Evolutionary conservation across 2,113 vertebrate genomes (phyloP).

Genomic region (Ophthalmolycus amberensis): DNA sequence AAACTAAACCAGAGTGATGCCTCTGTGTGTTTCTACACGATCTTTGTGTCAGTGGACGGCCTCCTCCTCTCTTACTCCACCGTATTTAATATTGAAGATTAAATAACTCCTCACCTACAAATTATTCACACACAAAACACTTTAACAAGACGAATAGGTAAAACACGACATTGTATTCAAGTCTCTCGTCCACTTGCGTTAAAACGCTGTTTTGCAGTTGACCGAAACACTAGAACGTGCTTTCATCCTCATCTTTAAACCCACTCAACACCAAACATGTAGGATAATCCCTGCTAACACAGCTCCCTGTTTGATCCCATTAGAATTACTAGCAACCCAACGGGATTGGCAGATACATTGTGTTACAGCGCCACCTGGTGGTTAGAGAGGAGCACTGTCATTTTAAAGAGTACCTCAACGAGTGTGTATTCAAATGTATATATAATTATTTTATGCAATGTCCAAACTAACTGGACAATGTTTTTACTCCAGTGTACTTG

Average conservation of each 20-base stretch:
- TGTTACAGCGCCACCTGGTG: conserved; percentile 57
- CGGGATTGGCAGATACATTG: neutral
- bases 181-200: fast-evolving
- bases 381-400: fast-evolving
- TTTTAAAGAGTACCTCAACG: neutral
- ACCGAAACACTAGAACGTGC: neutral
- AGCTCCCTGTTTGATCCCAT: conserved; percentile 27
- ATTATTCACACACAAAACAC: fast-evolving
- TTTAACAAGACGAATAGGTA: neutral
- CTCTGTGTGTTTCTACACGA: neutral
- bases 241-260: neutral
- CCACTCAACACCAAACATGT: neutral
- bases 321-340: conserved; percentile 22
- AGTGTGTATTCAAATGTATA: neutral
- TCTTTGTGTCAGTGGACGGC: conserved; percentile 47
- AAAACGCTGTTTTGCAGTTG: neutral
- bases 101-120: neutral
- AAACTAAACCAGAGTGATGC: neutral
- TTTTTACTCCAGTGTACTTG: neutral
- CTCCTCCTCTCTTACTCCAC: neutral
- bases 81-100: no score
- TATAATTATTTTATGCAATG: neutral
- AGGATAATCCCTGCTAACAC: conserved; percentile 42
- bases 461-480: neutral
- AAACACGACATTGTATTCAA: neutral